phyloP scores from a whole-genome alignment of 2,113 vertebrate species.

The Neopipo cinnamomea region DNA sequence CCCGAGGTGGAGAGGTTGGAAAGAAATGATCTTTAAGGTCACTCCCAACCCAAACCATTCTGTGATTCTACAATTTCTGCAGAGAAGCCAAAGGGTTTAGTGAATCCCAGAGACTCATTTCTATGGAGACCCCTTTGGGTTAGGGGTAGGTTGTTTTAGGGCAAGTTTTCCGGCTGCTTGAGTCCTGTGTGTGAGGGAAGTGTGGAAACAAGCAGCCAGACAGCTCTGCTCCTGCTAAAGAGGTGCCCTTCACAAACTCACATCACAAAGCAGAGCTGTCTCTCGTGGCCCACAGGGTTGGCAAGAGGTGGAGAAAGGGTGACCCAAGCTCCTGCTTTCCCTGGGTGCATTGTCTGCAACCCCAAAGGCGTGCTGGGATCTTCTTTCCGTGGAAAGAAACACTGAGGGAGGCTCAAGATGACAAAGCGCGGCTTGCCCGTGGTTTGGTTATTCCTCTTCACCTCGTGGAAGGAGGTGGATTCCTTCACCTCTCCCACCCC shows the following conservation, averaged over 20 bases:
- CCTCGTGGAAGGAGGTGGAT: background rate
- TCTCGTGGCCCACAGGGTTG: accelerated
- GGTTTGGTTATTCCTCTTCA: background rate
- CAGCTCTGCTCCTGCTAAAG: background rate
- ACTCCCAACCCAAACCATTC: background rate
- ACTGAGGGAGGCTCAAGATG: background rate
- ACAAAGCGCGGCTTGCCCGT: background rate
- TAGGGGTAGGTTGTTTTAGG: background rate
- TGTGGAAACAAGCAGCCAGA: background rate
- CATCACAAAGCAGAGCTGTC: background rate
- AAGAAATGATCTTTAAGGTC: background rate
- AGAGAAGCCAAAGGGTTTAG: background rate
- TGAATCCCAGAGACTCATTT: background rate
- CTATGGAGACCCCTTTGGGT: background rate
- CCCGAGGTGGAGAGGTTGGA: background rate
- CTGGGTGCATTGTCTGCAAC: background rate
- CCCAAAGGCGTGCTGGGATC: background rate
- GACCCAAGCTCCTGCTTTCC: background rate
- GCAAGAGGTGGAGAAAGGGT: background rate
- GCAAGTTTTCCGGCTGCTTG: background rate
- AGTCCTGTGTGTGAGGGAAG: background rate
- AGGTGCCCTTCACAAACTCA: background rate
- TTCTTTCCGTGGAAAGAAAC: background rate
- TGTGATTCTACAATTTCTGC: background rate
- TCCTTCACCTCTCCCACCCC: background rate